These are phyloP conservation scores for Nixonia krombeini DNA, from an alignment of 1,140 invertebrate species.

Conservation along the genomic window DNA sequence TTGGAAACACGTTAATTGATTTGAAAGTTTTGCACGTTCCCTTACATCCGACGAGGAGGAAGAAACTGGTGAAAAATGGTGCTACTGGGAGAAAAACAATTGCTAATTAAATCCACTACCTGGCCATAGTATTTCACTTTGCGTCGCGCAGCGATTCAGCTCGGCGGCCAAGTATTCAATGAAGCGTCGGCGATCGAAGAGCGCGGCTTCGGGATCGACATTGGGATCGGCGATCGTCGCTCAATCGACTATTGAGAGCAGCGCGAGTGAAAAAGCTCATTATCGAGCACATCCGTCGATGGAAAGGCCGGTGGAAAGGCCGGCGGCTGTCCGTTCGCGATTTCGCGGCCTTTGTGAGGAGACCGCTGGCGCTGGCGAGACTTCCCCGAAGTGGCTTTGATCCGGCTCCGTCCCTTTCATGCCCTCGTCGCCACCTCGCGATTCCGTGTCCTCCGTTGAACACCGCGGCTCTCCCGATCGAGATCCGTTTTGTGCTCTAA, in stretches of 20 bases:
- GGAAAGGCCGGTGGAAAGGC: conserved; percentile 32
- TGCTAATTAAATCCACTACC: background rate
- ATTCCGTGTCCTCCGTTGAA: conserved; percentile 25
- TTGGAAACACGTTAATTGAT: too few species aligned
- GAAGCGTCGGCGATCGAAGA: conserved; percentile 30
- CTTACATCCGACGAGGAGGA: too few species aligned
- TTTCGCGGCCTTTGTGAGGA: conserved; percentile 49
- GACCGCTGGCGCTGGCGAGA: conserved; percentile 16
- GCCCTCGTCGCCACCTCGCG: conserved; percentile 24
- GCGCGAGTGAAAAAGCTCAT: conserved; percentile 31
- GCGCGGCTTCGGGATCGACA: conserved; percentile 9
- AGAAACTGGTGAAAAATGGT: too few species aligned
- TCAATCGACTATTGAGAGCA: conserved; percentile 18
- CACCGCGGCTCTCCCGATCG: conserved; percentile 24
- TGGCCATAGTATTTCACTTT: background rate
- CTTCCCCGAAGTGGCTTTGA: conserved; percentile 41
- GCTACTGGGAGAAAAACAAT: background rate
- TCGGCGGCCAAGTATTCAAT: conserved; percentile 28
- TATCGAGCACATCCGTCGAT: conserved; percentile 18
- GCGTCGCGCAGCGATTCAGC: too few species aligned
- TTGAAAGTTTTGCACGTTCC: too few species aligned
- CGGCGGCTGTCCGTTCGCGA: conserved; percentile 33
- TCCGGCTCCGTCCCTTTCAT: conserved; percentile 30
- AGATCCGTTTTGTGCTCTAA: conserved; percentile 51
- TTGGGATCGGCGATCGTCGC: conserved; percentile 5